Base-by-base conservation (phyloP, 2,113 vertebrate genomes). In the Gallinago jamesoni region DNA sequence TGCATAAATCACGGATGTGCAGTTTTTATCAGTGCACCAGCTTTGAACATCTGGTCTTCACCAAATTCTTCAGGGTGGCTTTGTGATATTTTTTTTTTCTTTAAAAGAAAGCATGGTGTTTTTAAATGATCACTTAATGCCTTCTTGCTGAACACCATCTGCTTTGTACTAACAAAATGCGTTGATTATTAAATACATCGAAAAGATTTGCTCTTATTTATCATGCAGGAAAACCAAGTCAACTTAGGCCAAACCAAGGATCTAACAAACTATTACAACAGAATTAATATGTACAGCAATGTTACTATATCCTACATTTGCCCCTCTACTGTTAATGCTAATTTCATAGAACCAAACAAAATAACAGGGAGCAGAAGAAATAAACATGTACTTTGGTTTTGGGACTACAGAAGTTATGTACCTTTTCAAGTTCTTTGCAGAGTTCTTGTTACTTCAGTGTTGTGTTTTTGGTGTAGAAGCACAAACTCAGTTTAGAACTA, bases 381-480 rank as follows among this genome's bases (percentile, higher is more conserved):
- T 25, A 70, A 91, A 76, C 9, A 33, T 3, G 2, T 78, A 21
- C 39, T 69, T 90, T 60, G 76, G 30, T 57, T 91, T 86, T 75
- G 90, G 68, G 80, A 69, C 92, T 90, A 64, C 45, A 94, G 41
- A 66, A 84, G 39, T 84, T 81, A 68, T 6, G 37, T 87, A 86
- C 39, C 23, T 92, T 78, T 74, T 78, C 37, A 75, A 82, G 66
- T 81, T 93, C 87, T 89, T 92, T 41, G 35, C 83, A 72, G 67
- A 90, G 41, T 95, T 96, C 79, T 78, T 89, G 83, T 84, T 90
- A 89, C 31, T 90, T 91, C 59, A 90, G 43, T 95, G 92, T 93
- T 96, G 90, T 91, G 48, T 35, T 96, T 89, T 95, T 95, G 92
- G 35, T 93, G 90, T 89, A 94, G 92, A 96, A 96, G 95, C 95